Evolutionary conservation across 2,113 vertebrate species (phyloP).

Genomic region (Phaethornis superciliosus): DNA sequence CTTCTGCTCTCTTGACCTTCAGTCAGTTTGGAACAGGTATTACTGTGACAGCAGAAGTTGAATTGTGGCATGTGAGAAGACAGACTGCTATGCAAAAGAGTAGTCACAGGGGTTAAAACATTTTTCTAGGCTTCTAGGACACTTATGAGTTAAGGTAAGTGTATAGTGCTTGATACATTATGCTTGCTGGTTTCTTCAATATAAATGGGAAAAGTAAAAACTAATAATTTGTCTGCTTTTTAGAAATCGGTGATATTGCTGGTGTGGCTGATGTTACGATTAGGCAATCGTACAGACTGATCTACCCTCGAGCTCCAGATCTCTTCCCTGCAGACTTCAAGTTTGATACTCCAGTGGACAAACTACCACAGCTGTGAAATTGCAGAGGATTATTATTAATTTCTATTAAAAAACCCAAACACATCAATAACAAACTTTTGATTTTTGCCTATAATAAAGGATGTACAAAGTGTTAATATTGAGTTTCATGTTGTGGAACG

Average conservation of each 20-base stretch:
- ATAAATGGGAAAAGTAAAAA: not conserved
- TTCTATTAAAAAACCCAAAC: not conserved
- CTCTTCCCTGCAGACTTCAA: slow-evolving; percentile 98
- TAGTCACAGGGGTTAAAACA: not conserved
- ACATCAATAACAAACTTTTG: not conserved
- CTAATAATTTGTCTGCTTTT: slow-evolving; percentile 10
- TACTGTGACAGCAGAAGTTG: not conserved
- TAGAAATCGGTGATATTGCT: slow-evolving; percentile 98
- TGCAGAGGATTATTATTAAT: not conserved
- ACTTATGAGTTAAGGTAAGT: not conserved
- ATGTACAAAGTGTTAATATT: slow-evolving; percentile 67
- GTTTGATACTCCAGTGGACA: slow-evolving; percentile 98
- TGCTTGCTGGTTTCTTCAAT: not conserved
- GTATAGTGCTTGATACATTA: not conserved
- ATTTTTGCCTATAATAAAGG: slow-evolving; percentile 69
- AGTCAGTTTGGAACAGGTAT: not conserved
- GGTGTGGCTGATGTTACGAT: slow-evolving; percentile 99
- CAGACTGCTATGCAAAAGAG: not conserved
- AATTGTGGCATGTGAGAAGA: not conserved
- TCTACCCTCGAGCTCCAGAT: slow-evolving; percentile 96
- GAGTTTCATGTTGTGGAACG: slow-evolving; percentile 69
- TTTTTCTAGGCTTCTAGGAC: not conserved
- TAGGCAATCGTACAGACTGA: slow-evolving; percentile 95
- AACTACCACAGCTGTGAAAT: slow-evolving; percentile 92
- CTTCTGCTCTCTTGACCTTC: not conserved